These are phyloP conservation scores for Ciconia stormi DNA, from an alignment of 2,113 vertebrate genomes.

Conservation along the genomic window DNA sequence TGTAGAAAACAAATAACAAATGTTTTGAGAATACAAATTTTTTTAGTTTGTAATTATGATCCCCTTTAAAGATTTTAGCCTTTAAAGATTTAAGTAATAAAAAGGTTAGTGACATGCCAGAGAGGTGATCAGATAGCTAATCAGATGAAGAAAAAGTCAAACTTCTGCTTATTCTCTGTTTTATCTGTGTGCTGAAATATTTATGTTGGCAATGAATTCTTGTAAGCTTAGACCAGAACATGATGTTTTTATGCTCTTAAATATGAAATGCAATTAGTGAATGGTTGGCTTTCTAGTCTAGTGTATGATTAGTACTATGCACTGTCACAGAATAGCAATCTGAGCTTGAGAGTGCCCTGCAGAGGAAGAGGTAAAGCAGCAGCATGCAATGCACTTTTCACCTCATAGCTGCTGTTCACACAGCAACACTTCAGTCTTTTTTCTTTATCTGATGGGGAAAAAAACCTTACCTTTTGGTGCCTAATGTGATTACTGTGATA, in stretches of 20 bases:
- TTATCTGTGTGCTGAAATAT: conserved; percentile 49
- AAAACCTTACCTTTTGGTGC: background rate
- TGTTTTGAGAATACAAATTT: background rate
- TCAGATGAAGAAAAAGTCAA: conserved; percentile 13
- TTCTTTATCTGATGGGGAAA: background rate
- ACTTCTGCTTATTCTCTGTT: conserved; percentile 33
- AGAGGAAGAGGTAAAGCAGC: background rate
- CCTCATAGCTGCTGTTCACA: background rate
- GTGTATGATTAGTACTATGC: background rate
- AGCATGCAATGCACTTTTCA: conserved; percentile 20
- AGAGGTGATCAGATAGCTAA: conserved; percentile 35
- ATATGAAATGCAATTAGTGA: background rate
- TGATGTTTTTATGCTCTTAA: conserved; percentile 10
- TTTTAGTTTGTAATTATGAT: background rate
- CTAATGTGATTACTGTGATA: background rate
- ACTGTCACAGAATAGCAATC: background rate
- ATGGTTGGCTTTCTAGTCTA: background rate
- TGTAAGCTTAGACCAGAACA: background rate
- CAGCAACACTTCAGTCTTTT: background rate
- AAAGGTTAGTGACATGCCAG: background rate
- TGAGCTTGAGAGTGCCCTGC: background rate
- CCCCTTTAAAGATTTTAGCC: background rate
- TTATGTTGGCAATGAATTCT: conserved; percentile 52
- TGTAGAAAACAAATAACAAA: background rate
- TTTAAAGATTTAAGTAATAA: background rate